Evolutionary conservation across 2,113 vertebrate genomes (phyloP).

Genomic region (Sarotherodon lohbergeri): DNA sequence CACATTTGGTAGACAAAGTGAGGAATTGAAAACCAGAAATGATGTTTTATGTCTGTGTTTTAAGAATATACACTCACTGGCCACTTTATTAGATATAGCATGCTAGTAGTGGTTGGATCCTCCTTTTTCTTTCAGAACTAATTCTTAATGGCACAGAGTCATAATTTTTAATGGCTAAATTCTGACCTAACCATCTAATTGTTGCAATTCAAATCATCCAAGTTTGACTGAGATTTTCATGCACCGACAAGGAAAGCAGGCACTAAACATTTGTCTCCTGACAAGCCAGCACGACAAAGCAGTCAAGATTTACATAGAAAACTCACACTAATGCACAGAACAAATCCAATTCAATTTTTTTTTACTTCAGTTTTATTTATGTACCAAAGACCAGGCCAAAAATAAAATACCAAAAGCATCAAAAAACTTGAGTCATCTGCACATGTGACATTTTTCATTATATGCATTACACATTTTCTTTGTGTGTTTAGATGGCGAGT

Average conservation of each 20-base stretch:
- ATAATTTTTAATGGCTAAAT: background rate
- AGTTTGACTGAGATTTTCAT: background rate
- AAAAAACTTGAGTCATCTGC: background rate
- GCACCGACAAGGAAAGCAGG: background rate
- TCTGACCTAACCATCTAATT: background rate
- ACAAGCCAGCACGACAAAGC: background rate
- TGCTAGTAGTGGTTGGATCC: background rate
- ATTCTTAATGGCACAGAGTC: background rate
- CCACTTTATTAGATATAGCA: background rate
- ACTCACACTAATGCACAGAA: background rate
- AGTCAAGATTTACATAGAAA: background rate
- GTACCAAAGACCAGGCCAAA: background rate
- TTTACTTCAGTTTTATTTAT: background rate
- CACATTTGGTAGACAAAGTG: background rate
- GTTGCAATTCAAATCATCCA: background rate
- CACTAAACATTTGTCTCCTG: background rate
- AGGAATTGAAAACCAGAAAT: background rate
- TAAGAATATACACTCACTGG: background rate
- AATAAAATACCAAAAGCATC: background rate
- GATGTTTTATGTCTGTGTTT: background rate
- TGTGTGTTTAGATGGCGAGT: constrained; percentile 47
- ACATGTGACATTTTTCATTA: background rate
- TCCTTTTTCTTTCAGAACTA: background rate
- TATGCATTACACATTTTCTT: background rate
- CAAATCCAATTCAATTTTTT: background rate